Percentiles rank a stretch among this genome's conserved stretches.
phyloP scores from a whole-genome alignment of 2,888 invertebrate species.

The Cephonodes hylas region DNA sequence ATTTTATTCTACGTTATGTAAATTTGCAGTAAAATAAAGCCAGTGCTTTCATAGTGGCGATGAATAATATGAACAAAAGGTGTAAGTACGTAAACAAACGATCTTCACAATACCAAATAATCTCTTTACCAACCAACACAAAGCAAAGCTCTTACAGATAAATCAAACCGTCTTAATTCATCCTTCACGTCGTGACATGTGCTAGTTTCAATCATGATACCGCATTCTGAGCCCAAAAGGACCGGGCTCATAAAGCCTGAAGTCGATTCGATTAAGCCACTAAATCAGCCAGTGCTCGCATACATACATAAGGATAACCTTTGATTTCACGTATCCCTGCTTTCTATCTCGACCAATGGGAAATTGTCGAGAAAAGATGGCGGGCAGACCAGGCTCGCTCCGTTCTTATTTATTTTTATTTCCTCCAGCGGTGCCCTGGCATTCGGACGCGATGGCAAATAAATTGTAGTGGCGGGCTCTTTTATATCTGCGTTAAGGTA shows the following conservation, averaged over 20 bases:
- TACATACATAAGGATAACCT: constrained; percentile 70
- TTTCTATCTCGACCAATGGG: constrained; percentile 62
- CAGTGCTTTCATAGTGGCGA: neutral
- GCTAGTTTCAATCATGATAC: constrained; percentile 36
- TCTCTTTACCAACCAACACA: constrained; percentile 13
- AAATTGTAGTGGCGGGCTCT: constrained; percentile 46
- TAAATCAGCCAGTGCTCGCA: constrained; percentile 67
- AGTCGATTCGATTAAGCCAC: constrained; percentile 63
- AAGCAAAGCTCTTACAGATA: constrained; percentile 28
- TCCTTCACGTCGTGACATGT: constrained; percentile 41
- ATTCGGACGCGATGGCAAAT: constrained; percentile 45
- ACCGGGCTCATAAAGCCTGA: constrained; percentile 55
- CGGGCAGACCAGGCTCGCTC: constrained; percentile 41
- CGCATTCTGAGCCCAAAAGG: constrained; percentile 39
- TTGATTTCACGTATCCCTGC: constrained; percentile 71
- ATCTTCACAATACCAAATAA: neutral
- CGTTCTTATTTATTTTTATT: constrained; percentile 69
- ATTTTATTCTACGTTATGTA: neutral
- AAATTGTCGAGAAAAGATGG: constrained; percentile 71
- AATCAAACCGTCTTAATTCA: constrained; percentile 43
- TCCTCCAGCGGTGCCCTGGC: constrained; percentile 40
- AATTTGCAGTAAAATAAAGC: neutral
- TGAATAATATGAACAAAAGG: neutral
- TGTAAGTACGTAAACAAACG: neutral
- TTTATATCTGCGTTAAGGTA: constrained; percentile 32